Evolutionary conservation across 2,797 vertebrate species (phyloP), one percentile per base, ranked within the genome.

Genomic region (Epinephelus awoara): DNA sequence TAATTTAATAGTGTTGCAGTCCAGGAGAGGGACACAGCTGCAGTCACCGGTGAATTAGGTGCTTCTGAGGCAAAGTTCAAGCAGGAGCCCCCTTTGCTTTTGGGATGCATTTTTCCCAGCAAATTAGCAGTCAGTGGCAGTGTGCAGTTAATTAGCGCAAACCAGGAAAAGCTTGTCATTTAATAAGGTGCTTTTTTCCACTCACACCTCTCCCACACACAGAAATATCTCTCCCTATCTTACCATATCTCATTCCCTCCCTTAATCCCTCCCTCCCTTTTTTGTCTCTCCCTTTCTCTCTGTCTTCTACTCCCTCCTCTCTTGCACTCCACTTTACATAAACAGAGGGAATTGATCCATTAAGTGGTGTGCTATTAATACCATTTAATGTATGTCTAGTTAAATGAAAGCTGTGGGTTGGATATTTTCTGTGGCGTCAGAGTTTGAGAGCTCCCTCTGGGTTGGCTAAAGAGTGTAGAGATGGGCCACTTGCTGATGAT

Each of bases 141-240:
- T 93, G 93, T 95, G 93, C 96, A 97, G 97, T 97, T 97, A 98
- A 97, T 97, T 97, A 97, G 94, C 89, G 80, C 94, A 96, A 96
- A 96, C 94, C 95, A 96, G 95, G 94, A 95, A 97, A 97, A 97
- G 95, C 97, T 97, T 98, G 97, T 97, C 97, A 97, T 97, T 97
- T 98, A 97, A 97, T 96, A 97, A 97, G 96, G 90, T 87, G 86
- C 91, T 96, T 96, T 96, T 90, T 69, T 72, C 71, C 64, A 75
- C 92, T 96, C 96, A 94, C 93, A 96, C 95, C 80, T 84, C 91
- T 88, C 83, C 58, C 87, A 84, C 84, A 85, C 77, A 73, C 75
- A 79, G 80, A 91, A 86, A 88, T 88, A 87, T 88, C 67, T 72
- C 75, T 86, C 85, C 75, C 85, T 72, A 77, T 89, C 86, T 84